These are phyloP conservation scores for Hemistola chrysoprasaria DNA, from an alignment of 2,888 invertebrate species.

Conservation along the genomic window DNA sequence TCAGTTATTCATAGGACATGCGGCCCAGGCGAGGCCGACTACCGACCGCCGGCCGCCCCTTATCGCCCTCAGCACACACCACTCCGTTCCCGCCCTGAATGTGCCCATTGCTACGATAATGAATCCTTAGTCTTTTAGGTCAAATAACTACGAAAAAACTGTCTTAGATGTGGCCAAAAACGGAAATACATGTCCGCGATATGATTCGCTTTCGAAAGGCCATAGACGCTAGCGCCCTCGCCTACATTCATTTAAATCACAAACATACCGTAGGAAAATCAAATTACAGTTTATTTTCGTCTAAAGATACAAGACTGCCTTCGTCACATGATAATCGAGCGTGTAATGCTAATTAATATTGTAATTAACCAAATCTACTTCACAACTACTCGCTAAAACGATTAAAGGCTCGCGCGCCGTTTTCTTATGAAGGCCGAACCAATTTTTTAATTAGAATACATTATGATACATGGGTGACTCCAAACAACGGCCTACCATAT, in stretches of 20 bases:
- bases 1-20: constrained; percentile 63
- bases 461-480: too few relatives aligned
- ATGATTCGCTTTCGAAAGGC: too few relatives aligned
- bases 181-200: too few relatives aligned
- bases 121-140: constrained; percentile 37
- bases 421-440: too few relatives aligned
- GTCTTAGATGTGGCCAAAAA: too few relatives aligned
- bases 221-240: too few relatives aligned
- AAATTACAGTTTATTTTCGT: too few relatives aligned
- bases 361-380: constrained; percentile 2
- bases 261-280: too few relatives aligned
- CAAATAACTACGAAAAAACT: constrained; percentile 23
- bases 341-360: constrained; percentile 11
- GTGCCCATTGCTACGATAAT: constrained; percentile 42
- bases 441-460: too few relatives aligned
- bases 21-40: constrained; percentile 30
- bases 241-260: too few relatives aligned
- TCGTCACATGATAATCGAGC: constrained; percentile 8
- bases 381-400: constrained; percentile 2
- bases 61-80: constrained; percentile 54
- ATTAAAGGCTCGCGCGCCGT: neutral
- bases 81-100: constrained; percentile 55
- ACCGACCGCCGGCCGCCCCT: constrained; percentile 40
- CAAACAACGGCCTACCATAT: neutral
- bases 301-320: constrained; percentile 6